phyloP scores from a whole-genome alignment of 2,797 vertebrate species.

The Sternarchorhynchus goeldii region DNA sequence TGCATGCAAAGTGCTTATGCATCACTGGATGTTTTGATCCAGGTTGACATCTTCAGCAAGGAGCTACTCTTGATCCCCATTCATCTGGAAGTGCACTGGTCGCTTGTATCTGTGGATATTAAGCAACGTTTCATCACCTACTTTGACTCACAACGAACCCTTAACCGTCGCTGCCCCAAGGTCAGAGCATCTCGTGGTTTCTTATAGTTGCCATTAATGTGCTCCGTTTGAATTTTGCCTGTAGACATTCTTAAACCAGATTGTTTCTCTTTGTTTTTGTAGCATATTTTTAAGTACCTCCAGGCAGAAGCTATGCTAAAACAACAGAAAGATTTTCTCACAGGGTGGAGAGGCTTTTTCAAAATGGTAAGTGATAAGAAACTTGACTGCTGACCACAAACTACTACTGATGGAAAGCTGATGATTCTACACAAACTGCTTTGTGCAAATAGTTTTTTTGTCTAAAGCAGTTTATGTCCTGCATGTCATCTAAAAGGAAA shows the following conservation, averaged over 20 bases:
- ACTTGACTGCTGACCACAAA: slow-evolving; percentile 13
- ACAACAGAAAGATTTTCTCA: slow-evolving; percentile 83
- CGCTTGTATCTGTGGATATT: slow-evolving; percentile 90
- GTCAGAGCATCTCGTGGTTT: slow-evolving; percentile 58
- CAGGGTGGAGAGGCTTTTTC: slow-evolving; percentile 89
- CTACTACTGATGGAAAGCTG: not conserved
- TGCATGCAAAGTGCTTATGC: not conserved
- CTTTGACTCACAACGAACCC: slow-evolving; percentile 92
- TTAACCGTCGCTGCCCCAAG: slow-evolving; percentile 94
- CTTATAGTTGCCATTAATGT: not conserved
- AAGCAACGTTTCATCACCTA: slow-evolving; percentile 84
- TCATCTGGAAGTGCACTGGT: slow-evolving; percentile 95
- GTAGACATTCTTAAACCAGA: not conserved
- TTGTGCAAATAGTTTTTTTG: not conserved
- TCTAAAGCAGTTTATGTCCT: slow-evolving; percentile 11
- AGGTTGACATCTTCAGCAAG: slow-evolving; percentile 96
- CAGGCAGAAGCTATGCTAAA: slow-evolving; percentile 93
- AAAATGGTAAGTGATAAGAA: slow-evolving; percentile 83
- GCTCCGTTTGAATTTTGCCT: not conserved
- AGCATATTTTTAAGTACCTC: slow-evolving; percentile 95
- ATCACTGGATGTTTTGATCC: not conserved
- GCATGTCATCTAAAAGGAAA: not conserved
- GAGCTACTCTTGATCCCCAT: slow-evolving; percentile 91
- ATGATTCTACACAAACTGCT: not conserved
- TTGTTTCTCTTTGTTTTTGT: slow-evolving; percentile 27